phyloP scores from a whole-genome alignment of 23 tunicate species.

The Ascidia mentula region DNA sequence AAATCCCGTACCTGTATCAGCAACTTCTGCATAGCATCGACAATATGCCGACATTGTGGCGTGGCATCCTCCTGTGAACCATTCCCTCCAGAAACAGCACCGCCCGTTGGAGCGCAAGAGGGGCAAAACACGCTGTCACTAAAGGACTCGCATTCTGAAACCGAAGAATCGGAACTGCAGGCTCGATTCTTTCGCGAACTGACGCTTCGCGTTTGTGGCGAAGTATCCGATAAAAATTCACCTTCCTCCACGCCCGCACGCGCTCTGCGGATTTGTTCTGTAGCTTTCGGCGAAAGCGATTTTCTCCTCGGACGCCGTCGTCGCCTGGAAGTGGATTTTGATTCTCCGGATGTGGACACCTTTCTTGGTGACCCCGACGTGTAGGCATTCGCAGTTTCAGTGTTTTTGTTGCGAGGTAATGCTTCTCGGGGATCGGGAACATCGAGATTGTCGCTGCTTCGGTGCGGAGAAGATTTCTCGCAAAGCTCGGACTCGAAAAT shows the following conservation, averaged over 20 bases:
- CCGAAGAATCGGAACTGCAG: neutral
- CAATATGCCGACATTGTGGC: neutral
- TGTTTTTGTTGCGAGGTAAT: too few species aligned
- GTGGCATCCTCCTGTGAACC: neutral
- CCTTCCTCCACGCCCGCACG: neutral
- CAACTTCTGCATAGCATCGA: neutral
- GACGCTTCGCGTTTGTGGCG: neutral
- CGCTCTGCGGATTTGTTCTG: neutral
- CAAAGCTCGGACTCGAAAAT: too few species aligned
- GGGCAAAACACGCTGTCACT: neutral
- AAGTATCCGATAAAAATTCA: neutral
- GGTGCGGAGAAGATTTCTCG: too few species aligned
- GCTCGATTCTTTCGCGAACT: too few species aligned
- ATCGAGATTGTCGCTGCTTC: too few species aligned
- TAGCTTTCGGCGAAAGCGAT: neutral
- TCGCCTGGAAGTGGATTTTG: neutral
- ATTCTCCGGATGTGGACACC: neutral
- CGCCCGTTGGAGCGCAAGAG: neutral
- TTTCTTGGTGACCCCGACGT: neutral
- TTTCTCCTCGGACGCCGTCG: neutral
- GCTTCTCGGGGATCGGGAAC: too few species aligned
- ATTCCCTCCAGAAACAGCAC: neutral
- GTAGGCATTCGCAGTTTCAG: neutral
- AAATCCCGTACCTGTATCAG: neutral
- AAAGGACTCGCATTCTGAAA: neutral